These are phyloP conservation scores for Tetragonula clypearis DNA, from an alignment of 1,140 invertebrate genomes.

Conservation along the genomic window DNA sequence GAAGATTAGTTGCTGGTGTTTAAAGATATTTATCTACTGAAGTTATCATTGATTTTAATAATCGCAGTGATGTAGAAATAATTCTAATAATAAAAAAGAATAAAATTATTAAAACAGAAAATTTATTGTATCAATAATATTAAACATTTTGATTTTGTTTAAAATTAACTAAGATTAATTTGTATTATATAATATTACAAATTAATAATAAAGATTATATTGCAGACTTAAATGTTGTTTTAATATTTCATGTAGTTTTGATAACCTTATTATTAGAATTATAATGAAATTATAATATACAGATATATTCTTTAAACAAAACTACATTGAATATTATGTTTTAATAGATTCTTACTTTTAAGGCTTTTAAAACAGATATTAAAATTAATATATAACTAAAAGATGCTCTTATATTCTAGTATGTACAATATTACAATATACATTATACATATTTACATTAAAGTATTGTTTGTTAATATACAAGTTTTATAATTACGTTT, in stretches of 20 bases:
- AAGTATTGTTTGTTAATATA: too few species aligned
- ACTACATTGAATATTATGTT: neutral
- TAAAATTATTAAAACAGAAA: neutral
- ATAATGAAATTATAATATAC: neutral
- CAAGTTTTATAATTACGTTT: too few species aligned
- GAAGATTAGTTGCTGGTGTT: neutral
- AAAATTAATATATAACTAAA: too few species aligned
- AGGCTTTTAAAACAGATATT: neutral
- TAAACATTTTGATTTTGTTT: neutral
- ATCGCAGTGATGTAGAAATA: neutral
- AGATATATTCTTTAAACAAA: neutral
- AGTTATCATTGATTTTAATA: constrained; percentile 17
- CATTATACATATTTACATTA: too few species aligned
- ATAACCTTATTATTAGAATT: neutral
- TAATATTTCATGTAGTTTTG: neutral
- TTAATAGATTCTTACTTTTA: neutral
- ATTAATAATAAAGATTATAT: too few species aligned
- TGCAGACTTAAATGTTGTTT: neutral
- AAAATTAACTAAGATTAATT: neutral
- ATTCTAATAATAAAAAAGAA: neutral
- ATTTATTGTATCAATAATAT: neutral
- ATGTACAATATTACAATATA: too few species aligned
- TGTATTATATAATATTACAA: neutral
- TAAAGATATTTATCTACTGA: constrained; percentile 4
- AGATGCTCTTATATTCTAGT: too few species aligned